Evolutionary conservation across 2,113 vertebrate species (phyloP), one percentile per base, ranked within the genome.

Genomic region (Suricata suricatta): DNA sequence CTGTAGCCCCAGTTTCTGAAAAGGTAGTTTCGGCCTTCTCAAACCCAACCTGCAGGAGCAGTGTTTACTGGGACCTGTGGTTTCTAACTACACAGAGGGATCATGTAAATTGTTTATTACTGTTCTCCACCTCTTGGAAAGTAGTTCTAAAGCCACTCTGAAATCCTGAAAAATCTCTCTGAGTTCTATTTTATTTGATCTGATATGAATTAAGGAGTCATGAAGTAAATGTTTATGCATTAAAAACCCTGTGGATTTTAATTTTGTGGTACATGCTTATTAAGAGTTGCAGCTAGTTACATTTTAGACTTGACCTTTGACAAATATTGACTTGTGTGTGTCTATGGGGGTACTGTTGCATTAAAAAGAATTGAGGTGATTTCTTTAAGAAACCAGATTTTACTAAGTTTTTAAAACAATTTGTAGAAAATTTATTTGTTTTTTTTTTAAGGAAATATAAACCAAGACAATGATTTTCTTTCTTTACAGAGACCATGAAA

Each of bases 401-500:
- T 33, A 81, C 29, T 71, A 95, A 88, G 27, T 90, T 90, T 79
- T 93, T 96, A 95, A 95, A 90, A 54, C 14, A 71, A 16, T 96
- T 92, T 96, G 50, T 98, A 96, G 96, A 95, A 95, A 92, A 74
- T 91, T 94, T 72, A 80, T 23, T 94, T 95, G 54, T 95, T 93
- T 92, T 95, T 93, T 92, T 93, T 87, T 88, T 31, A 94, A 97
- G 90, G 64, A 97, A 98, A 97, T 96, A 77, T 88, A 98, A 98
- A 98, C 96, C 98, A 96, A 98, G 94, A 98, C 96, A 95, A 97
- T 98, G 96, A 98, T 98, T 98, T 97, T 92, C 98, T 98, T 98
- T 98, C 95, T 97, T 98, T 97, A 85, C 97, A 98, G 97, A 98
- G 92, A 97, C 95, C 96, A 97, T 98, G 97, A 97, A 96, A 90